These are phyloP conservation scores for Dynastes tityus DNA, from an alignment of 2,888 invertebrate genomes.

Conservation along the genomic window DNA sequence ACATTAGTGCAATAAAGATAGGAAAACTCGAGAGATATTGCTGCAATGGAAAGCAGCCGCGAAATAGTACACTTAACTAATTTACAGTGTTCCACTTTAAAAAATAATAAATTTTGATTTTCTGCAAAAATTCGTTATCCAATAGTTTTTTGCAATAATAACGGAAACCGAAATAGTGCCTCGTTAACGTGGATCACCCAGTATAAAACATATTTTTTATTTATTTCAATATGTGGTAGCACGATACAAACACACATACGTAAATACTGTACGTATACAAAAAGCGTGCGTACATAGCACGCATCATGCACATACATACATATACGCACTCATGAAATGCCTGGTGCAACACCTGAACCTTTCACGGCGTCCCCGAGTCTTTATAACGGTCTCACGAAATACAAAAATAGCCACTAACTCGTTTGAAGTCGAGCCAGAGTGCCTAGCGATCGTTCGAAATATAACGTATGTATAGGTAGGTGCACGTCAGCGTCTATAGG, in stretches of 20 bases:
- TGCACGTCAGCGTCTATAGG: conserved; percentile 1
- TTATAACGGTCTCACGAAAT: conserved; percentile 38
- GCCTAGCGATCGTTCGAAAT: conserved; percentile 32
- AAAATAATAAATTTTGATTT: too few species aligned
- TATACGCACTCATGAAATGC: conserved; percentile 10
- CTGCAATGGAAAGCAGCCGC: too few species aligned
- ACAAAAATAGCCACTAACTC: conserved; percentile 47
- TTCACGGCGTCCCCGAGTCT: conserved; percentile 36
- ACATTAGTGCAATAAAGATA: too few species aligned
- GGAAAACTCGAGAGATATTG: too few species aligned
- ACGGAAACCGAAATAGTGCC: too few species aligned
- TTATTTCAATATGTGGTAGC: not conserved
- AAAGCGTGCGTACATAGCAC: not conserved
- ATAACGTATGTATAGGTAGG: conserved; percentile 7
- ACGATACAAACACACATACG: too few species aligned
- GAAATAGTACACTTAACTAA: too few species aligned
- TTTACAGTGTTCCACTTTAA: too few species aligned
- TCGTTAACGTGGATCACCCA: too few species aligned
- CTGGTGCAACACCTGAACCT: conserved; percentile 43
- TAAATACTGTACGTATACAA: too few species aligned
- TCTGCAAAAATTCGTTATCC: too few species aligned
- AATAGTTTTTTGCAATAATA: too few species aligned
- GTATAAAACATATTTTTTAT: not conserved
- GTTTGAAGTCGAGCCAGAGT: conserved; percentile 44
- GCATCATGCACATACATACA: conserved; percentile 9